Conservation (phyloP, 2,113 vertebrate species). For the Rhegmatorhina hoffmannsi region DNA sequence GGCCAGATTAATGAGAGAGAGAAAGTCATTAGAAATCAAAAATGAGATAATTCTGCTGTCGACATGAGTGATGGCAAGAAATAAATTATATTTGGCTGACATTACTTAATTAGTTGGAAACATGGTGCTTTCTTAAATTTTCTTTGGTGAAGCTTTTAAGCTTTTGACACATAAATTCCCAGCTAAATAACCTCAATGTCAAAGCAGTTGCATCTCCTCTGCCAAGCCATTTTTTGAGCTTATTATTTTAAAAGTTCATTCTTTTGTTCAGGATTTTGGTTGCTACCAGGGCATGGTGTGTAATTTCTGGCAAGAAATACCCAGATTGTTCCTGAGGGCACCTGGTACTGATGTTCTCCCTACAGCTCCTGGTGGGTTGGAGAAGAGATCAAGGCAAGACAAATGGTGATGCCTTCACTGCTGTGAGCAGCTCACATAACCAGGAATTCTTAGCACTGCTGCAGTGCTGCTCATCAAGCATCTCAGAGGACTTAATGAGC, state of each 20-base stretch:
- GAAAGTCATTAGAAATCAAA: constrained; percentile 71
- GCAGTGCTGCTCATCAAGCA: not conserved
- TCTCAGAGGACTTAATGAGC: not conserved
- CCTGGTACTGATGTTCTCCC: not conserved
- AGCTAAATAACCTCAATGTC: constrained; percentile 61
- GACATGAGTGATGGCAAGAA: constrained; percentile 66
- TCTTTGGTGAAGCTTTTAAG: constrained; percentile 72
- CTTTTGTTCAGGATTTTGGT: not conserved
- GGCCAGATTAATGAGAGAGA: constrained; percentile 65
- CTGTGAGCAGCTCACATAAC: not conserved
- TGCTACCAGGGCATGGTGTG: not conserved
- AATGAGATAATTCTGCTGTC: constrained; percentile 63
- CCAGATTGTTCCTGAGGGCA: not conserved
- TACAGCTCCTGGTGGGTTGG: not conserved
- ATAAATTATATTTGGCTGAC: constrained; percentile 74
- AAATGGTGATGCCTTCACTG: not conserved
- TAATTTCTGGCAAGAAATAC: not conserved
- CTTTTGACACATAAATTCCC: constrained; percentile 73
- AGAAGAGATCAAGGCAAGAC: not conserved
- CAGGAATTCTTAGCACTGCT: not conserved
- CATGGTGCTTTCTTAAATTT: constrained; percentile 68
- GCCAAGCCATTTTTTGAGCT: constrained; percentile 20
- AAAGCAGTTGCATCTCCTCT: constrained; percentile 10
- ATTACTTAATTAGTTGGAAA: constrained; percentile 78
- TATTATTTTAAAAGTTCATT: constrained; percentile 24